These are phyloP conservation scores for Drosophila carrolli DNA, from an alignment of 1,140 invertebrate genomes.

Conservation along the genomic window DNA sequence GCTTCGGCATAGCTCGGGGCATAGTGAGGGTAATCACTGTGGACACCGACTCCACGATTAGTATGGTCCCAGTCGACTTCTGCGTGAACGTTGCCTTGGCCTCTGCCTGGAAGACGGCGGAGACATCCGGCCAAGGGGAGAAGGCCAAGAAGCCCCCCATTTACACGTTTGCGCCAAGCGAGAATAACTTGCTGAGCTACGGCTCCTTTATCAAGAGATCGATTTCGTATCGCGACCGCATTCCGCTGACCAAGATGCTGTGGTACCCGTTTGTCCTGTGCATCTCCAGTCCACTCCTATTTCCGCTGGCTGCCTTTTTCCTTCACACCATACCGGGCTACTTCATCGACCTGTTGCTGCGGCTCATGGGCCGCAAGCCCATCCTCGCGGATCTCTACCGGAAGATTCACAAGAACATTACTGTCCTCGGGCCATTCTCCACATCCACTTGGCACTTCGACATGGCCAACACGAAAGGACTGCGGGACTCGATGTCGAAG, in stretches of 20 bases:
- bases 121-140: background rate
- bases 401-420: constrained; percentile 89
- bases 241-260: constrained; percentile 79
- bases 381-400: constrained; percentile 88
- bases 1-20: constrained; percentile 89
- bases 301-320: constrained; percentile 84
- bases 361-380: constrained; percentile 81
- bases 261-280: constrained; percentile 85
- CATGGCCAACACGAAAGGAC: constrained; percentile 87
- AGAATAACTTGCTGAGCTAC: constrained; percentile 88
- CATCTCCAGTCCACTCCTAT: constrained; percentile 75
- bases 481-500: constrained; percentile 87
- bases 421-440: constrained; percentile 88
- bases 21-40: constrained; percentile 89
- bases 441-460: constrained; percentile 88
- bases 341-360: constrained; percentile 85
- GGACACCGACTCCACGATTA: constrained; percentile 80
- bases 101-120: constrained; percentile 88
- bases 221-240: constrained; percentile 50
- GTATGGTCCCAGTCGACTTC: constrained; percentile 92
- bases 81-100: constrained; percentile 91
- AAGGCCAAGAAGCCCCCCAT: constrained; percentile 84
- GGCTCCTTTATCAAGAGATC: constrained; percentile 84
- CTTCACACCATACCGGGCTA: constrained; percentile 87
- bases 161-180: constrained; percentile 89